Percentiles rank a stretch among this genome's conserved stretches.
These are phyloP conservation scores for Sula dactylatra DNA, from an alignment of 2,113 vertebrate genomes.

Conservation along the genomic window DNA sequence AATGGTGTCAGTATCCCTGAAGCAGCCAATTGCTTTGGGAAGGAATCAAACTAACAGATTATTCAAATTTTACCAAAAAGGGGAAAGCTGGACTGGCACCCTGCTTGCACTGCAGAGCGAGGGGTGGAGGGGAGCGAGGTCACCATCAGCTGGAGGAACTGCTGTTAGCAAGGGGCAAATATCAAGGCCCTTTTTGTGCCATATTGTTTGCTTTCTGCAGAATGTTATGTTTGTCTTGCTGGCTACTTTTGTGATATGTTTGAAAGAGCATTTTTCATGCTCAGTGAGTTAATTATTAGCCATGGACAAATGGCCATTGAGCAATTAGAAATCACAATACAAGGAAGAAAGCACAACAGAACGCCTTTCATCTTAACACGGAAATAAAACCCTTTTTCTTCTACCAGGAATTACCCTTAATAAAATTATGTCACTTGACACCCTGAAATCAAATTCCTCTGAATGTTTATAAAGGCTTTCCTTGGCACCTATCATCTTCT, in stretches of 20 bases:
- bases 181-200: conserved; percentile 1
- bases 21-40: fast-evolving
- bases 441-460: not conserved
- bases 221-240: conserved; percentile 9
- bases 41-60: not conserved
- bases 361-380: conserved; percentile 49
- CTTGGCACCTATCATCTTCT: not conserved
- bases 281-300: conserved; percentile 46
- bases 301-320: not conserved
- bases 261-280: conserved; percentile 39
- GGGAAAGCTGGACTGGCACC: not conserved
- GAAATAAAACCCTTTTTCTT: conserved; percentile 34
- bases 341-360: conserved; percentile 48
- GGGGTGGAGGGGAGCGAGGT: not conserved
- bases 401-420: conserved; percentile 50
- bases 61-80: not conserved
- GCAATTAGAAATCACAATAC: not conserved
- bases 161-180: not conserved
- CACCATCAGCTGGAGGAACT: not conserved
- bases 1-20: not conserved
- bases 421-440: conserved; percentile 2
- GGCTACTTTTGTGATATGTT: not conserved
- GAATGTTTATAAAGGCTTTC: not conserved
- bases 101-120: not conserved
- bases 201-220: not conserved